phyloP scores from a whole-genome alignment of 2,797 vertebrate genomes.

The Notamacropus eugenii region DNA sequence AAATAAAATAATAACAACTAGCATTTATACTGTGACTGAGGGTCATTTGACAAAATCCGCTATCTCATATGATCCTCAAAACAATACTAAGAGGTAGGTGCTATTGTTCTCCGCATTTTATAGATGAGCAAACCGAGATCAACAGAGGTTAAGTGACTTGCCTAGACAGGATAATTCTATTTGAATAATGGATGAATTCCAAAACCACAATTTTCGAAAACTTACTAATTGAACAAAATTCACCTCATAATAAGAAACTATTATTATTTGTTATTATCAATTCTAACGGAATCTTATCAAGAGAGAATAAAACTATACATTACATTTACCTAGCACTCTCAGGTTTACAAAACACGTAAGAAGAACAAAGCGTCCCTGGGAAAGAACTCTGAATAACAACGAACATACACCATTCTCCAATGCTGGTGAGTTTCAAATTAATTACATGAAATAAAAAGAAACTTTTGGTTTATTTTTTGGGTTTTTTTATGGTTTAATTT shows the following conservation, averaged over 20 bases:
- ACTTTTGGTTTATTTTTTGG: too few species aligned
- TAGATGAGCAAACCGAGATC: not conserved
- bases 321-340: not conserved
- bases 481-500: too few species aligned
- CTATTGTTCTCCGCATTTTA: not conserved
- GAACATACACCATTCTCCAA: not conserved
- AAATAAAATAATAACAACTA: not conserved
- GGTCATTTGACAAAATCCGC: not conserved
- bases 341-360: not conserved
- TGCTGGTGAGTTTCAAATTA: not conserved
- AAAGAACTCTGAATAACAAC: not conserved
- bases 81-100: not conserved
- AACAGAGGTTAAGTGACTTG: not conserved
- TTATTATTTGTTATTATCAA: not conserved
- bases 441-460: too few species aligned
- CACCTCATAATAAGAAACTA: not conserved
- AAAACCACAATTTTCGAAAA: not conserved
- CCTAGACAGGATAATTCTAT: not conserved
- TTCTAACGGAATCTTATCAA: not conserved
- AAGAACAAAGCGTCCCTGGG: not conserved
- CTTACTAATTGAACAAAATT: not conserved
- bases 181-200: not conserved
- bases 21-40: not conserved
- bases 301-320: not conserved
- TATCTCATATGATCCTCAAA: not conserved